Percentiles rank a stretch among this genome's conserved stretches.
These are phyloP conservation scores for Morpho deidamia DNA, from an alignment of 2,888 invertebrate genomes.

Conservation along the genomic window DNA sequence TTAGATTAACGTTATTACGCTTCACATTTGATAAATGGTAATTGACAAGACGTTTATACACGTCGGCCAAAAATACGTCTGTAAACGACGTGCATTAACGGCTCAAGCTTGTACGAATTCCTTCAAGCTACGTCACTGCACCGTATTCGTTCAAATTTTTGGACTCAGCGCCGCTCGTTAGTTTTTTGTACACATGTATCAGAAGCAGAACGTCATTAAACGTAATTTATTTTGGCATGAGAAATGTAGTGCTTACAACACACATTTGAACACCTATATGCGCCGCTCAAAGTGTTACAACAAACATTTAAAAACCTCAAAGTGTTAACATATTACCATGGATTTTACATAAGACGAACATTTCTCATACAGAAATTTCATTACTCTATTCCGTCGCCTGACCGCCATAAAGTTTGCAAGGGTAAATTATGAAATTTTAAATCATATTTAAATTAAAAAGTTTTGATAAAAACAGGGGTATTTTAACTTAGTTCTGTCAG, in stretches of 20 bases:
- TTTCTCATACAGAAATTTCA: no score
- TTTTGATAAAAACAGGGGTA: slow-evolving; percentile 17
- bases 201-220: neutral
- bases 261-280: no score
- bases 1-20: no score
- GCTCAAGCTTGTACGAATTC: neutral
- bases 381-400: neutral
- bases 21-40: no score
- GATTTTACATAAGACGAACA: neutral
- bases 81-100: neutral
- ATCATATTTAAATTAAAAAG: slow-evolving; percentile 19
- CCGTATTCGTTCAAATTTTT: neutral
- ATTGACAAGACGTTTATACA: no score
- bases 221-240: neutral
- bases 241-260: no score
- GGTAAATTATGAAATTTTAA: slow-evolving; percentile 14
- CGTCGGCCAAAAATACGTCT: neutral
- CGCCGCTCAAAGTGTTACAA: no score
- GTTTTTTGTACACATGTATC: neutral
- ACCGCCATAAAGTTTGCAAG: slow-evolving; percentile 14
- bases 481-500: slow-evolving; percentile 19
- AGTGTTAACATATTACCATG: no score
- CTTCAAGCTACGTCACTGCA: neutral
- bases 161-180: neutral
- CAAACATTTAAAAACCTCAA: no score